phyloP scores from a whole-genome alignment of 2,888 invertebrate genomes.

The Drosophila colorata region DNA sequence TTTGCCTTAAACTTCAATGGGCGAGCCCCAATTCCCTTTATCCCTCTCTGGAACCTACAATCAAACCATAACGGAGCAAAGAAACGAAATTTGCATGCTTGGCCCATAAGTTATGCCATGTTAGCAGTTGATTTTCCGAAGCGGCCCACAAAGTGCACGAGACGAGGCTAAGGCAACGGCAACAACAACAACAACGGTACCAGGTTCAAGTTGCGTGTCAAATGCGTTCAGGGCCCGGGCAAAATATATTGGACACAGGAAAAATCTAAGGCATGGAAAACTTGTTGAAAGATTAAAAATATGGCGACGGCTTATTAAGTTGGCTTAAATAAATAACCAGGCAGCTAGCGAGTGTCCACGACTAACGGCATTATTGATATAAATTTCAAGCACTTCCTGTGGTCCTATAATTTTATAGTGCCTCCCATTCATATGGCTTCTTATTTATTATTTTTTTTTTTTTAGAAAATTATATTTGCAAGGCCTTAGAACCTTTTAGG shows the following conservation, averaged over 20 bases:
- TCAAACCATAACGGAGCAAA: conserved; percentile 54
- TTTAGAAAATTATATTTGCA: conserved; percentile 29
- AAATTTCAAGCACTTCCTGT: conserved; percentile 67
- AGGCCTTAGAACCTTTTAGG: conserved; percentile 38
- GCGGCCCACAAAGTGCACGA: conserved; percentile 56
- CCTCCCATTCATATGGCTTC: conserved; percentile 6
- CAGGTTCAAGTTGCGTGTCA: conserved; percentile 69
- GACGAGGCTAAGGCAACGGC: conserved; percentile 19
- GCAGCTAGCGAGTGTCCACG: conserved; percentile 26
- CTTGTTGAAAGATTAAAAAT: conserved; percentile 65
- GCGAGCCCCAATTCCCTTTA: not conserved
- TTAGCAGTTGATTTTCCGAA: conserved; percentile 77
- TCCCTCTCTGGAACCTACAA: conserved; percentile 6
- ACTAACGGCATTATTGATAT: conserved; percentile 77
- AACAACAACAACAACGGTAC: not conserved
- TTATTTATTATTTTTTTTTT: not conserved
- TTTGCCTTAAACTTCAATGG: conserved; percentile 57
- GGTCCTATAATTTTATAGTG: conserved; percentile 37
- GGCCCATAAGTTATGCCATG: conserved; percentile 79
- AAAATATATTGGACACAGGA: conserved; percentile 33
- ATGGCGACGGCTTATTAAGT: conserved; percentile 54
- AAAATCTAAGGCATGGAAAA: conserved; percentile 41
- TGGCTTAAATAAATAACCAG: conserved; percentile 62
- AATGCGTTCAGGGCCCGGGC: conserved; percentile 53
- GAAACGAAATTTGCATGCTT: conserved; percentile 71